phyloP scores from a whole-genome alignment of 1,140 invertebrate species.

The Drosophila kanapiae region DNA sequence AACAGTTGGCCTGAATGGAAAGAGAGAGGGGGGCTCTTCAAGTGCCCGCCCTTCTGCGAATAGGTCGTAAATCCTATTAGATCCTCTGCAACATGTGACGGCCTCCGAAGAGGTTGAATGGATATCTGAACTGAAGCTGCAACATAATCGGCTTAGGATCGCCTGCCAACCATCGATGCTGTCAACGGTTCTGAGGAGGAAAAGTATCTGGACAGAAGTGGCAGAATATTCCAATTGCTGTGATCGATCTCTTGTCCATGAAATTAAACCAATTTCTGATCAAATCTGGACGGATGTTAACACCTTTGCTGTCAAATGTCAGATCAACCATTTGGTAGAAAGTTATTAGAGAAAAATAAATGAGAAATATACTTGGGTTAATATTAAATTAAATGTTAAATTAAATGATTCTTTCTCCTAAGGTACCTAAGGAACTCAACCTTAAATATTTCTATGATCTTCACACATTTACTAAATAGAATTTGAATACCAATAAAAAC shows the following conservation, averaged over 20 bases:
- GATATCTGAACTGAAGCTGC: slow-evolving; percentile 31
- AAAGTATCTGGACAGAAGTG: slow-evolving; percentile 1
- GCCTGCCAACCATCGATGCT: slow-evolving; percentile 56
- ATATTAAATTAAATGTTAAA: too few relatives aligned
- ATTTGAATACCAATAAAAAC: neutral
- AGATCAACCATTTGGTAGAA: neutral
- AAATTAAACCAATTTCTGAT: slow-evolving; percentile 31
- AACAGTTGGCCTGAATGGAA: slow-evolving; percentile 53
- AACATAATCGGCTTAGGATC: slow-evolving; percentile 66
- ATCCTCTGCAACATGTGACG: slow-evolving; percentile 68
- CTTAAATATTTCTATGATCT: too few relatives aligned
- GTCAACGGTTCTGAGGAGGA: slow-evolving; percentile 48
- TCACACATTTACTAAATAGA: neutral
- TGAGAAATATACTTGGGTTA: neutral
- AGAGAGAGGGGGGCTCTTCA: slow-evolving; percentile 22
- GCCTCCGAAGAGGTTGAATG: slow-evolving; percentile 21
- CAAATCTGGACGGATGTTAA: neutral
- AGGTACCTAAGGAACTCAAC: too few relatives aligned
- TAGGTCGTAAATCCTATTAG: slow-evolving; percentile 75
- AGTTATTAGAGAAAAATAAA: neutral
- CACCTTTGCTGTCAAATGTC: slow-evolving; percentile 15
- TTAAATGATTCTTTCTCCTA: too few relatives aligned
- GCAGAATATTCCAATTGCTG: neutral
- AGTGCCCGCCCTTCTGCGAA: slow-evolving; percentile 51
- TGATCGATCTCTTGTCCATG: slow-evolving; percentile 12